These are phyloP conservation scores for Acrossocheilus wenchowensis DNA, from an alignment of 2,797 vertebrate genomes.

Conservation along the genomic window DNA sequence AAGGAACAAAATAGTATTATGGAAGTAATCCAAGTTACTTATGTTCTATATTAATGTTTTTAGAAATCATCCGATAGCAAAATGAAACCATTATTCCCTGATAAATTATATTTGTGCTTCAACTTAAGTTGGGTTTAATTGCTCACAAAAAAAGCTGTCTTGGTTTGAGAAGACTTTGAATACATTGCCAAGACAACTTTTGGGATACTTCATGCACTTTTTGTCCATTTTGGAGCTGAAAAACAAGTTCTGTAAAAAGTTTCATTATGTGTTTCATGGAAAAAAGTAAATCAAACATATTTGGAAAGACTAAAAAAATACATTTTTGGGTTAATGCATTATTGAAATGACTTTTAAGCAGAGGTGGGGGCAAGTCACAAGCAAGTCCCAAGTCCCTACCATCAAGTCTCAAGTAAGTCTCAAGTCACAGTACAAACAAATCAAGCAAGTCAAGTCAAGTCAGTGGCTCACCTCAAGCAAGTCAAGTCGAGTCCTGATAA, in stretches of 20 bases:
- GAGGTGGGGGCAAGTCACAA: no score
- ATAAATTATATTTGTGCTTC: not conserved
- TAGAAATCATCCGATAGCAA: not conserved
- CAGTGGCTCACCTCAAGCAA: no score
- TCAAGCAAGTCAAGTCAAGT: no score
- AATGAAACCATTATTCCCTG: not conserved
- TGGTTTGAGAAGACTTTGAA: not conserved
- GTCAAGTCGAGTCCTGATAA: no score
- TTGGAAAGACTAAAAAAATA: not conserved
- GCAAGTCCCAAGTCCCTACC: no score
- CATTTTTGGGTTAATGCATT: not conserved
- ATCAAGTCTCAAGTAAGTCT: no score
- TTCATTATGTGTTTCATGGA: not conserved
- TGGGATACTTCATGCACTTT: not conserved
- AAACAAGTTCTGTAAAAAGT: not conserved
- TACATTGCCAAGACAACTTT: not conserved
- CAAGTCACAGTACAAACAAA: no score
- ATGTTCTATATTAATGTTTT: not conserved
- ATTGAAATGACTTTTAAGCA: not conserved
- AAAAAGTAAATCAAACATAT: not conserved
- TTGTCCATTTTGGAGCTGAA: not conserved
- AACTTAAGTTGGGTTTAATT: not conserved
- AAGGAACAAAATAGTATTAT: no score
- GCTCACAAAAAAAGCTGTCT: not conserved
- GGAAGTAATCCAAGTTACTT: no score